phyloP scores from a whole-genome alignment of 2,888 invertebrate species.

The Megalurothrips usitatus region DNA sequence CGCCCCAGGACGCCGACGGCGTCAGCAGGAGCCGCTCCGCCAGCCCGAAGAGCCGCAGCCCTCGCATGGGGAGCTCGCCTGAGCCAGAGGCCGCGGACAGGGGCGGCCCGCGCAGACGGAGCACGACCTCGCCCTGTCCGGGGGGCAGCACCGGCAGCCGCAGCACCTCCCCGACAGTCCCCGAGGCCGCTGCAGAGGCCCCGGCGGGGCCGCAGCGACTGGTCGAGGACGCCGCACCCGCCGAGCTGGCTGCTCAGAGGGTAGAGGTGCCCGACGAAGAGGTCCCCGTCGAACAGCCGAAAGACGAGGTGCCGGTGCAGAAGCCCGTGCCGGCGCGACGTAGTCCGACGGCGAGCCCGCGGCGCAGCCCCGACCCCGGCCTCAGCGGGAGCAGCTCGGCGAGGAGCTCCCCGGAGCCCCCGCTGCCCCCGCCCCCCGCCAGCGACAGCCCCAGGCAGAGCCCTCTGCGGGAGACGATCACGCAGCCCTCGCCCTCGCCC shows the following conservation, averaged over 20 bases:
- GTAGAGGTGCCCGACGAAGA: too few species aligned
- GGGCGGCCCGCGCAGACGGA: not conserved
- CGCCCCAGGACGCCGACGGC: not conserved
- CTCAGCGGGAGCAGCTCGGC: not conserved
- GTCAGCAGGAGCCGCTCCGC: not conserved
- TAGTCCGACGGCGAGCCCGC: not conserved
- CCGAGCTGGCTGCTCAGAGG: too few species aligned
- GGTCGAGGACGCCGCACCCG: not conserved
- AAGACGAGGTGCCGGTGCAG: not conserved
- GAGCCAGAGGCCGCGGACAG: not conserved
- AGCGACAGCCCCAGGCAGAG: not conserved
- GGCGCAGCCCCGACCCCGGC: not conserved
- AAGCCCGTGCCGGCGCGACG: not conserved
- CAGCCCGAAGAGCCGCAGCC: not conserved
- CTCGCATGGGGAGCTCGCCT: not conserved
- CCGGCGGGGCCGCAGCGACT: not conserved
- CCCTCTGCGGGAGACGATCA: not conserved
- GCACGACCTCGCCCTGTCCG: not conserved
- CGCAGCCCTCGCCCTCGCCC: not conserved
- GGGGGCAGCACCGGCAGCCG: not conserved
- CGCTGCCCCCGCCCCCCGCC: not conserved
- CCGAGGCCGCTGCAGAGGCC: not conserved
- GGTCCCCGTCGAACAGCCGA: not conserved
- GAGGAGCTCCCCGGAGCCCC: not conserved
- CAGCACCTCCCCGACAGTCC: not conserved